These are phyloP conservation scores for Tyrannus savana DNA, from an alignment of 2,113 vertebrate genomes.

Conservation along the genomic window DNA sequence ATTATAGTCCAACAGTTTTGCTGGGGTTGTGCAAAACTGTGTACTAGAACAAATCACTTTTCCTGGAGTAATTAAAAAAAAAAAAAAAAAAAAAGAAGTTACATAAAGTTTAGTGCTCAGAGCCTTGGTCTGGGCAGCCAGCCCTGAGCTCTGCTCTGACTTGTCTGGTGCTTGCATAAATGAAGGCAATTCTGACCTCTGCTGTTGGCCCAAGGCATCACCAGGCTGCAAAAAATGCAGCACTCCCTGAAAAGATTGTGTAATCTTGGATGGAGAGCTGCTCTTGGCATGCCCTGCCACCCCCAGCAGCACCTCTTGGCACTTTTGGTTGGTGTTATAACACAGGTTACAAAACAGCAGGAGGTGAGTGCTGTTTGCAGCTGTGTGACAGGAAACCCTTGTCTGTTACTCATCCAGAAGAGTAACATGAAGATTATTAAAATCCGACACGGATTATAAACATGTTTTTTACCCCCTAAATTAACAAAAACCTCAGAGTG, in stretches of 20 bases:
- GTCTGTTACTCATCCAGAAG: neutral
- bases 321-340: neutral
- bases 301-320: neutral
- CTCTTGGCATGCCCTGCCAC: neutral
- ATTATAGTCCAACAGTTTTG: neutral
- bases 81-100: neutral
- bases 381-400: neutral
- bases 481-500: neutral
- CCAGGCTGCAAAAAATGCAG: neutral
- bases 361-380: neutral
- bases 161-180: neutral
- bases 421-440: neutral
- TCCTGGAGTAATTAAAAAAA: neutral
- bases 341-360: conserved; percentile 43
- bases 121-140: neutral
- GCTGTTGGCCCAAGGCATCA: conserved; percentile 16
- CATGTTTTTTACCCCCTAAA: neutral
- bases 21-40: neutral
- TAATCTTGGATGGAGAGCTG: neutral
- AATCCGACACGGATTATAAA: neutral
- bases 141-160: neutral
- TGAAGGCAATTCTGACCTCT: conserved; percentile 40
- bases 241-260: neutral
- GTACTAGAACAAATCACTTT: neutral
- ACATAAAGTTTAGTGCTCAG: neutral